Percentiles rank a stretch among this genome's conserved stretches.
phyloP scores from a whole-genome alignment of 1,140 invertebrate genomes.

The Diprion similis region DNA sequence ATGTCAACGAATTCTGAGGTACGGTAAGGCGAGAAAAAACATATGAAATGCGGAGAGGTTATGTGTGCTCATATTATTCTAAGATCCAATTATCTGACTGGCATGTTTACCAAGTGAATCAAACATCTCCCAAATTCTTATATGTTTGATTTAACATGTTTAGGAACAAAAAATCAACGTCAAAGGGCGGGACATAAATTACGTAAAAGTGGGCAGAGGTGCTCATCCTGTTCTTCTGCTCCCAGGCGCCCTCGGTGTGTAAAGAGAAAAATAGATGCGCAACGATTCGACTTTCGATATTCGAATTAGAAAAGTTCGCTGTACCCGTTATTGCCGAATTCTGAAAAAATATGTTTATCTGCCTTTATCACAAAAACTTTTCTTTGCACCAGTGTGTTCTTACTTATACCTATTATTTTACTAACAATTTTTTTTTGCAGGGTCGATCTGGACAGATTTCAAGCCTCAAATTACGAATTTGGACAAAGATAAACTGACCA shows the following conservation, averaged over 20 bases:
- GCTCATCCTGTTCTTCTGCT: slow-evolving; percentile 73
- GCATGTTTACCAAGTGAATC: not conserved
- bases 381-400: too few species aligned
- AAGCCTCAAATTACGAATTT: slow-evolving; percentile 78
- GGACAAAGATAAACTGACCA: slow-evolving; percentile 72
- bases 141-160: slow-evolving; percentile 14
- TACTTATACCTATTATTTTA: too few species aligned
- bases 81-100: not conserved
- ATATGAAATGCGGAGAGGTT: not conserved
- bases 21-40: not conserved
- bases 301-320: not conserved
- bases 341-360: too few species aligned
- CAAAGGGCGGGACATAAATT: slow-evolving; percentile 70
- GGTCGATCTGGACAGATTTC: slow-evolving; percentile 81
- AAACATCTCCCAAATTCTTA: not conserved
- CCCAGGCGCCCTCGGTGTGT: slow-evolving; percentile 76
- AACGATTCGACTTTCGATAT: not conserved
- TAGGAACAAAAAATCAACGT: slow-evolving; percentile 67
- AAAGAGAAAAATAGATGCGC: too few species aligned
- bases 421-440: slow-evolving; percentile 40
- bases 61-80: not conserved
- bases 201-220: slow-evolving; percentile 75
- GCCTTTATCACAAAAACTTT: too few species aligned
- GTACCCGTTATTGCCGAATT: too few species aligned
- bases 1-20: not conserved